Evolutionary conservation across 1,140 invertebrate genomes (phyloP), one percentile per base, ranked within the genome.

Genomic region (Carposina sasakii): DNA sequence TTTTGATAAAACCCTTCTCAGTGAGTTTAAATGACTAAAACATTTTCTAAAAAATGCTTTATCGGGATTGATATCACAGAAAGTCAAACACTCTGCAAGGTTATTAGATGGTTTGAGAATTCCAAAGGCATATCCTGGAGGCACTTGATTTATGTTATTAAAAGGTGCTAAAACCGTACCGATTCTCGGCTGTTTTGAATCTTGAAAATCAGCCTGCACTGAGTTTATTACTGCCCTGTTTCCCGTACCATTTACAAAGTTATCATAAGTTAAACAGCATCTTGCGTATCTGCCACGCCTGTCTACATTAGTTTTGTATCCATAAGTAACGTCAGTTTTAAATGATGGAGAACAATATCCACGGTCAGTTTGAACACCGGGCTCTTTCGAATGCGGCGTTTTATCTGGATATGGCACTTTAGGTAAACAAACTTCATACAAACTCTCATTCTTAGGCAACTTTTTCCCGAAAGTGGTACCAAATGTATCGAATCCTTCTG

Each of bases 391-490:
- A 66, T 59, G 20, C 34, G 67, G 24, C 57, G 57, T 60, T 65
- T 67, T 42, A 57, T 69, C 41, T 64, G 68, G 24, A 48, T 63
- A n/a, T 56, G 54, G 43, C 63, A 59, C 43, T 74, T 61, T 48
- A 16, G 59, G 57, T 50, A 67, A 59, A 26, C 62, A 30, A 15
- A 63, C 9, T 40, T 54, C 56, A 37, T 64, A 60, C n/a, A 52
- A 39, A 13, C 21, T 48, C 50, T 66, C 72, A 52, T 61, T 23
- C 57, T 16, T 43, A 22, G 13, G 15, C 0, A 43, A 51, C 45
- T 70, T 63, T 39, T 54, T 64, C 15, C 84, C 82, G 49, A 77
- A 76, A 10, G 74, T 78, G 1, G 55, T 67, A n/a, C 50, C 47
- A 26, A 56, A 22, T 12, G 58, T 42, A 49, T 78, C 60, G 49